Conservation (phyloP, 2,113 vertebrate genomes). For the Rhinolophus ferrumequinum region DNA sequence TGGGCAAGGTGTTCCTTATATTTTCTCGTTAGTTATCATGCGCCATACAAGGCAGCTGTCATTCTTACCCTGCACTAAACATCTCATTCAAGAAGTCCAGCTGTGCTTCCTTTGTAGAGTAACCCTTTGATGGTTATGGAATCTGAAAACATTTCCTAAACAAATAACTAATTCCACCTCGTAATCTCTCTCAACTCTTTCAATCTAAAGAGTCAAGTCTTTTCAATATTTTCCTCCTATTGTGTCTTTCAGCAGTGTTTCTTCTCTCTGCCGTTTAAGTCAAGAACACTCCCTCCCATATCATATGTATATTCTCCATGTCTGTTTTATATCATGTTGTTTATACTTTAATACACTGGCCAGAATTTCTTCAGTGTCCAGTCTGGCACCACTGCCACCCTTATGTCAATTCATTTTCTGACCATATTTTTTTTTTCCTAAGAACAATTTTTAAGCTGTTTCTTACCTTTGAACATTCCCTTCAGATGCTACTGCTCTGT, state of each 20-base stretch:
- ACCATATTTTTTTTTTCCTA: background rate
- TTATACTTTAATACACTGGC: background rate
- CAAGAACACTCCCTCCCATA: background rate
- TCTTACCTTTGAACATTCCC: background rate
- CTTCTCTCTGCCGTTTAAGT: background rate
- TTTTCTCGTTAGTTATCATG: background rate
- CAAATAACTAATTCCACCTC: background rate
- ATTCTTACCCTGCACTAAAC: background rate
- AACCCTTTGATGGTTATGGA: background rate
- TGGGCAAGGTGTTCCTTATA: rapidly evolving
- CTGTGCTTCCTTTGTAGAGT: background rate
- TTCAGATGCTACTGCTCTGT: background rate
- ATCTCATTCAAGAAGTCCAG: background rate
- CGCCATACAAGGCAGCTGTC: background rate
- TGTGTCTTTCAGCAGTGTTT: background rate
- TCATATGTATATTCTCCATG: background rate
- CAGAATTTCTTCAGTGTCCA: background rate
- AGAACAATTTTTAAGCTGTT: background rate
- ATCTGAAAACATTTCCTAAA: background rate
- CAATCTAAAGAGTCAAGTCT: background rate
- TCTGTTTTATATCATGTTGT: background rate
- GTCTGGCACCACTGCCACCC: too few relatives aligned
- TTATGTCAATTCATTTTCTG: background rate
- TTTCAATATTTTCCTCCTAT: background rate
- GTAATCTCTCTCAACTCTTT: background rate